phyloP scores from a whole-genome alignment of 1,140 invertebrate genomes.

The Drusus annulatus region DNA sequence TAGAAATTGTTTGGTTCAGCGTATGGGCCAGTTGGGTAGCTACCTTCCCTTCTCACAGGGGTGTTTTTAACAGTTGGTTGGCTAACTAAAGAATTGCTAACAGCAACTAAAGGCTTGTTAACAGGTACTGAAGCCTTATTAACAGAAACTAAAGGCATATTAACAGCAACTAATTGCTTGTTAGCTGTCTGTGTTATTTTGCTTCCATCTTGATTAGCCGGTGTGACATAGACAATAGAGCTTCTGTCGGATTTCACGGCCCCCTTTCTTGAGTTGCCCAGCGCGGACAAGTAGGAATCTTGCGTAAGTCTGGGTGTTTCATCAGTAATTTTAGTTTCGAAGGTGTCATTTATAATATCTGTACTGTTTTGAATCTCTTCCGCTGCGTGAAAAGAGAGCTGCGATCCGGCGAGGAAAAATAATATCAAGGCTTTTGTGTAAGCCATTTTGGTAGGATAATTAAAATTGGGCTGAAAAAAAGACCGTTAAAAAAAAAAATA shows the following conservation, averaged over 20 bases:
- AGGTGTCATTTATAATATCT: background rate
- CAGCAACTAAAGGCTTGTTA: no score
- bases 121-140: background rate
- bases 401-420: background rate
- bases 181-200: background rate
- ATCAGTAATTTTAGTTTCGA: no score
- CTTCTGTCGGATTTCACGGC: conserved; percentile 40
- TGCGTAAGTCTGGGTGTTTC: conserved; percentile 24
- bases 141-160: background rate
- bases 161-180: background rate
- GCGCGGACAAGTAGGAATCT: conserved; percentile 54
- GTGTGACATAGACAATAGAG: conserved; percentile 50
- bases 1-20: conserved; percentile 49
- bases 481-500: no score
- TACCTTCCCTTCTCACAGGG: conserved; percentile 51
- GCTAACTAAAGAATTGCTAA: no score
- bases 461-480: conserved; percentile 10
- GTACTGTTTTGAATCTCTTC: conserved; percentile 41
- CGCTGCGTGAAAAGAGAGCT: background rate
- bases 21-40: conserved; percentile 43
- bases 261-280: conserved; percentile 39
- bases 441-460: conserved; percentile 1
- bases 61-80: background rate
- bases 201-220: conserved; percentile 38
- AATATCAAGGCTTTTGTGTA: background rate